phyloP scores from a whole-genome alignment of 2,113 vertebrate species.

The Eleginops maclovinus region DNA sequence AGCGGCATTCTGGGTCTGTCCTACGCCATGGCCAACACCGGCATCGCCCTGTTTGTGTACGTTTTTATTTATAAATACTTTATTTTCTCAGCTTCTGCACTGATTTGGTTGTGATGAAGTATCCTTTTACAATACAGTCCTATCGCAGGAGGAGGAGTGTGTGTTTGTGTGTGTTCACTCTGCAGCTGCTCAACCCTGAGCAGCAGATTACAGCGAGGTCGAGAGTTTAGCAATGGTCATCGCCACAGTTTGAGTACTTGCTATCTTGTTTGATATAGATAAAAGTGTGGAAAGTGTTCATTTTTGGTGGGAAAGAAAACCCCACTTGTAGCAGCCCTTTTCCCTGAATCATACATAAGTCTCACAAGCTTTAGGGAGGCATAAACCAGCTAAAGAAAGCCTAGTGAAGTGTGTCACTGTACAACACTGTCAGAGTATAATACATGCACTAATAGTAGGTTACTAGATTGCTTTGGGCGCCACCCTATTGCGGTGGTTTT shows the following conservation, averaged over 20 bases:
- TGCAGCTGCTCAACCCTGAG: slow-evolving; percentile 34
- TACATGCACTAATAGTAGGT: neutral
- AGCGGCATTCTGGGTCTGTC: slow-evolving; percentile 98
- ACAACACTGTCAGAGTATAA: neutral
- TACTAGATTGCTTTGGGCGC: neutral
- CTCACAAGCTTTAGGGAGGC: neutral
- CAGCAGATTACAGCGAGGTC: slow-evolving; percentile 12
- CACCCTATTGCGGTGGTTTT: neutral
- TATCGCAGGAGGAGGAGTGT: neutral
- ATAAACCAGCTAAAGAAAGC: neutral
- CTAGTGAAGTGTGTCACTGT: neutral
- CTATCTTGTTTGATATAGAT: slow-evolving; percentile 36
- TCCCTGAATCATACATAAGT: neutral
- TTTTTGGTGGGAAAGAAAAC: neutral
- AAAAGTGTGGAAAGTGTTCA: neutral
- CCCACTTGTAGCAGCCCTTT: neutral
- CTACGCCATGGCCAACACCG: slow-evolving; percentile 99
- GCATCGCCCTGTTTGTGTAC: slow-evolving; percentile 98
- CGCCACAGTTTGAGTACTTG: neutral
- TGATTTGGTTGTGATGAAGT: neutral
- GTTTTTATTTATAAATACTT: slow-evolving; percentile 57
- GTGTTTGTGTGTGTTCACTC: slow-evolving; percentile 3
- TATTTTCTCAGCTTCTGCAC: neutral
- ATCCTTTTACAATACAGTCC: neutral
- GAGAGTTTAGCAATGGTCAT: slow-evolving; percentile 27